Percentiles rank a stretch among this genome's conserved stretches.
These are phyloP conservation scores for Zoanthus sociatus DNA, from an alignment of 92 coral and sea anemone genomes.

Conservation along the genomic window DNA sequence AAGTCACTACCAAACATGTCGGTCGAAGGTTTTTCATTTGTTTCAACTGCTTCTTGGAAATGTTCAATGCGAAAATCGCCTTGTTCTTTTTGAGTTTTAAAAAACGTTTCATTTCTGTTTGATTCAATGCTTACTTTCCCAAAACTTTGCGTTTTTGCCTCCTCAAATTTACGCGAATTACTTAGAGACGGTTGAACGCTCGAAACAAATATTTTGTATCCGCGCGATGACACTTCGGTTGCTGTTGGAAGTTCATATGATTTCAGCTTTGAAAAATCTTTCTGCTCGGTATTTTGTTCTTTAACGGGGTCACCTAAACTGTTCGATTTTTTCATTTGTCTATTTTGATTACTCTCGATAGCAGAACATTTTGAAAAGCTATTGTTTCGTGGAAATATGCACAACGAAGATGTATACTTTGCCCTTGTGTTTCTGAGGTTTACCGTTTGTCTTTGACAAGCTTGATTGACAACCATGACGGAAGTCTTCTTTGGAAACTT, in stretches of 20 bases:
- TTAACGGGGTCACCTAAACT: not conserved
- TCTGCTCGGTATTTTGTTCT: not conserved
- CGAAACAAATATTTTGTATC: conserved; percentile 21
- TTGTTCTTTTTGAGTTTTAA: not conserved
- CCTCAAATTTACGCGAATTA: conserved; percentile 27
- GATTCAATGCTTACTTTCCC: not conserved
- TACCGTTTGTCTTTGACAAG: not conserved
- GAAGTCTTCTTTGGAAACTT: not conserved
- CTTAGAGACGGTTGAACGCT: conserved; percentile 29
- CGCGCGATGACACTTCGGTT: not conserved
- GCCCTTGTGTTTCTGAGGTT: not conserved
- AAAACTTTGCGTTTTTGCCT: not conserved
- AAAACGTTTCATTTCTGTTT: not conserved
- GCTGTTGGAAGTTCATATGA: conserved; percentile 1
- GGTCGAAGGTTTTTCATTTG: not conserved
- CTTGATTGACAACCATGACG: not conserved
- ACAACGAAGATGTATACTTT: conserved; percentile 21
- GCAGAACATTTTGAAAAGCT: not conserved
- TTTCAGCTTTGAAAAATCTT: not conserved
- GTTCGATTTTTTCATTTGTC: not conserved
- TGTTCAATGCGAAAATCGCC: not conserved
- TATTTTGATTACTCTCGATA: not conserved
- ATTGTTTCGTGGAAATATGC: conserved; percentile 13
- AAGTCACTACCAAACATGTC: conserved; percentile 3
- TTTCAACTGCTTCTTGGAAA: not conserved